These are phyloP conservation scores for Aphaenogaster rudis DNA, from an alignment of 1,140 invertebrate genomes.

Conservation along the genomic window DNA sequence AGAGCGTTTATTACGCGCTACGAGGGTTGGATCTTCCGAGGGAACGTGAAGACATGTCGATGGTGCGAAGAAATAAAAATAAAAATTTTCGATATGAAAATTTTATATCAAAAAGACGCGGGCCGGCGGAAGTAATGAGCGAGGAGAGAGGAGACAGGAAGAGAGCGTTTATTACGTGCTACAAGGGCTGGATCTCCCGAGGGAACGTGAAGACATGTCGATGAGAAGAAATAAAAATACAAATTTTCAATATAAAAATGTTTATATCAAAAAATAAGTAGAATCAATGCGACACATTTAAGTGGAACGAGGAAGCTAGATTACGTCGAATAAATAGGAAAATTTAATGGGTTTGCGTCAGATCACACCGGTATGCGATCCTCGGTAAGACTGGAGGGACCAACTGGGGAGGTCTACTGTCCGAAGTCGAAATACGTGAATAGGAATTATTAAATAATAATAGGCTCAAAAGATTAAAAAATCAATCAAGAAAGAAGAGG, in stretches of 20 bases:
- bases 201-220: not conserved
- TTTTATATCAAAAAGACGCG: not conserved
- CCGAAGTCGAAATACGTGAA: not conserved
- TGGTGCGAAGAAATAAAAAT: too few species aligned
- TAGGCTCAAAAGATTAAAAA: too few species aligned
- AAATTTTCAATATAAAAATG: not conserved
- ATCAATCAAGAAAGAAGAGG: too few species aligned
- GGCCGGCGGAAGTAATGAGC: not conserved
- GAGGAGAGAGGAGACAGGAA: not conserved
- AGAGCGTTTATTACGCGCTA: slow-evolving; percentile 6
- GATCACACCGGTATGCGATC: not conserved
- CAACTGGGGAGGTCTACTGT: not conserved
- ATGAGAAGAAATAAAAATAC: too few species aligned
- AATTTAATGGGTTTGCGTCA: not conserved
- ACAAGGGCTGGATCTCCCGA: not conserved
- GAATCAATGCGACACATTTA: not conserved
- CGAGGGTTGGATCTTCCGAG: not conserved
- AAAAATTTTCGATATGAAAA: too few species aligned
- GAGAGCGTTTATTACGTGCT: slow-evolving; percentile 4
- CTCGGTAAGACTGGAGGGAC: not conserved
- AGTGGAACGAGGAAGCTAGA: not conserved
- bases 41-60: not conserved
- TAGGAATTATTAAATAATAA: not conserved
- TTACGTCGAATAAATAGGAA: not conserved
- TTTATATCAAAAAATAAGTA: not conserved